Base-by-base conservation (phyloP, 2,888 invertebrate species). In the Euclidia mi region DNA sequence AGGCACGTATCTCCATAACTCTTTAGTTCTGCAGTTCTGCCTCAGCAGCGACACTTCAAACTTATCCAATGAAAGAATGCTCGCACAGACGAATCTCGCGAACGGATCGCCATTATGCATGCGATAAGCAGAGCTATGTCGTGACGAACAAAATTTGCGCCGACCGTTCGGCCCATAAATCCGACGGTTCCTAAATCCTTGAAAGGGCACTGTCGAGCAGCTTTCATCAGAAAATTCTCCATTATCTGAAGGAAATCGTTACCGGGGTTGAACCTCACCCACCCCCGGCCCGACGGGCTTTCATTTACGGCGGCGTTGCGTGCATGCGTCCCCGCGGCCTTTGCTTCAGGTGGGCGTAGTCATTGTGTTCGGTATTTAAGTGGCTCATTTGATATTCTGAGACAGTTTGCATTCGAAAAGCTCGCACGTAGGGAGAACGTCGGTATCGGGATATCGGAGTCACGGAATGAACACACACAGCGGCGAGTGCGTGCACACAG, bases 171-270 rank as follows among this genome's bases (percentile, higher is more conserved):
- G 78, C 79, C 81, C 82, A 89, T 91, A 92, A 91, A 92, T 91
- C 85, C 82, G 78, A 83, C 81, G 85, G 84, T 85, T 86, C 84
- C 89, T 85, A 89, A 92, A 92, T 91, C 90, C 87, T 88, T 88
- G 87, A 88, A 92, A 92, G 85, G 90, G 90, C 87, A 88, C 83
- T 82, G 86, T 82, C 80, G 85, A 89, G 82, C 87, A 86, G 91
- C 90, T 92, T 94, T 91, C 92, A 91, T 92, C 91, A 92, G 90
- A 92, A 89, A 91, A 91, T 91, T 92, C 90, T 87, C 91, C 88
- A 93, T 93, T 93, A 93, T 92, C 91, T 91, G 88, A 84, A 91
- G 93, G 92, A 92, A 94, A 94, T 92, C 92, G 92, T 94, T 93
- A 92, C 90, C 88, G 89, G 90, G 87, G 89, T 88, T 80, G 84